Base-by-base conservation (phyloP, 2,113 vertebrate genomes). In the Cyanoramphus novaezelandiae region DNA sequence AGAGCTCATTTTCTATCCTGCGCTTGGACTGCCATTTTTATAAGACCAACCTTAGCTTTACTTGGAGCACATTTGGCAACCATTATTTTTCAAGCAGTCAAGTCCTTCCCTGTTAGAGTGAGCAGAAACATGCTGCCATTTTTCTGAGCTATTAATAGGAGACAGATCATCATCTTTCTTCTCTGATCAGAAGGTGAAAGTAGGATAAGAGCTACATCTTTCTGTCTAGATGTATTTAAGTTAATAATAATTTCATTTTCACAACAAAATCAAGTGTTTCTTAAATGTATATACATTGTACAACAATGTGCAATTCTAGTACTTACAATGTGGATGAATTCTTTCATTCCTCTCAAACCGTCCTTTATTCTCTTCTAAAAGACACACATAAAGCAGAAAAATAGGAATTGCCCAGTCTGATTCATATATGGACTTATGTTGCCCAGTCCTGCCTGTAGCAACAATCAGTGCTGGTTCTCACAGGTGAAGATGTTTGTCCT, bases 101-200 rank as follows among this genome's bases (percentile, higher is more conserved):
- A 63, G 74, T 64, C 65, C 81, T 75, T 84, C 55, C n/a, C 78
- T 55, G 68, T 78, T 60, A 75, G 65, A 50, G 47, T 27, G 63
- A 88, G 82, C 59, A 92, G 90, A 90, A 96, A 41, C 49, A 31
- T 12, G 31, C 75, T 90, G 63, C 92, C 82, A 77, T 97, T 94
- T 90, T 65, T 82, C 92, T 95, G 75, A 93, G 27, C 71, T 92
- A 8, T 80, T 90, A 53, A 52, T 44, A 86, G 29, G 53, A 92
- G 68, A 50, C 31, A 77, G 49, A 69, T 60, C 44, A 65, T 59
- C 41, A 77, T 77, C 69, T 39, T 93, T 64, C 74, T 94, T 79
- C 67, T 86, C 90, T 77, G 53, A 37, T 13, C 49, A 41, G n/a
- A 91, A 83, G 64, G 55, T 1, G 0, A 80, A 81, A 59, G 43